phyloP scores from a whole-genome alignment of 2,888 invertebrate genomes.

The Rotaria sp. region DNA sequence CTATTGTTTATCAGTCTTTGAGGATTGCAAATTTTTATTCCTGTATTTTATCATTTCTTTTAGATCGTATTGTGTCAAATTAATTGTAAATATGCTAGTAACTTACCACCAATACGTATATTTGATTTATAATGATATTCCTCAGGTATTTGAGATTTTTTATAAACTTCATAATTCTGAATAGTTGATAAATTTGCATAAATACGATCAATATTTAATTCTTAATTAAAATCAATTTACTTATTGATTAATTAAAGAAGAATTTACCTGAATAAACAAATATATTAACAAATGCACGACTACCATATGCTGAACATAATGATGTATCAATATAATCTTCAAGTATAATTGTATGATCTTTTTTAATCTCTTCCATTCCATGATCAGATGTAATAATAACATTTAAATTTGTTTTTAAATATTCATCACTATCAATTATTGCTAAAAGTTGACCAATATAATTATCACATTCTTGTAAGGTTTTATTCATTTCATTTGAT shows the following conservation, averaged over 20 bases:
- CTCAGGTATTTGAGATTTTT: conserved; percentile 36
- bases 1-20: too few species aligned
- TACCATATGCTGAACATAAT: conserved; percentile 32
- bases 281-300: conserved; percentile 5
- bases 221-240: not conserved
- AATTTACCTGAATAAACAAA: conserved; percentile 3
- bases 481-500: conserved; percentile 33
- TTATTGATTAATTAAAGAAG: not conserved
- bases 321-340: conserved; percentile 34
- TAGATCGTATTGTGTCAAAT: too few species aligned
- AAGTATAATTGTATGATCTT: conserved; percentile 29
- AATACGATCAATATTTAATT: not conserved
- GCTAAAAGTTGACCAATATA: conserved; percentile 27
- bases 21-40: too few species aligned
- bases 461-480: conserved; percentile 32
- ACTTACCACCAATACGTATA: conserved; percentile 25
- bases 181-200: not conserved
- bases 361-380: conserved; percentile 33
- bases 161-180: conserved; percentile 25
- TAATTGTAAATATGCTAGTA: not conserved
- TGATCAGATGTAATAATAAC: conserved; percentile 40
- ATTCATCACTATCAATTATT: not conserved
- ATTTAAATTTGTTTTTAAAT: conserved; percentile 36
- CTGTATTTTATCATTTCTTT: too few species aligned
- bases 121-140: conserved; percentile 26